phyloP scores from a whole-genome alignment of 2,113 vertebrate genomes.

The Myiagra hebetior region DNA sequence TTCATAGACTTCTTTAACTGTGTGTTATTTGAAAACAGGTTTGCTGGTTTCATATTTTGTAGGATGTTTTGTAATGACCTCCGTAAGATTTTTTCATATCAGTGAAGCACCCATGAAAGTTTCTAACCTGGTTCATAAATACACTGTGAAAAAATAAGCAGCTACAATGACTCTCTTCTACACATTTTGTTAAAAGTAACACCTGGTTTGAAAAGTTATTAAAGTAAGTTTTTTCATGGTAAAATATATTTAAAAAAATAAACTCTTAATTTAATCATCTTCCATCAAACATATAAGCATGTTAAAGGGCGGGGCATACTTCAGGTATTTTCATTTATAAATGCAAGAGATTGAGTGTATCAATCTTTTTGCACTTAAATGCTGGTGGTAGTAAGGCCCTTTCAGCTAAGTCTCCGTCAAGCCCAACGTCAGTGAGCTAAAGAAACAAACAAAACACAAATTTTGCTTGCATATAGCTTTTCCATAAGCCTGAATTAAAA shows the following conservation, averaged over 20 bases:
- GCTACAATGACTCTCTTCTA: slow-evolving; percentile 45
- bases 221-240: slow-evolving; percentile 61
- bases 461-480: slow-evolving; percentile 31
- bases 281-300: slow-evolving; percentile 45
- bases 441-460: slow-evolving; percentile 50
- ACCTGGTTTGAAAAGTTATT: slow-evolving; percentile 59
- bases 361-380: slow-evolving; percentile 21
- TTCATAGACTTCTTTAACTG: neutral
- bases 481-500: slow-evolving; percentile 7
- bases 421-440: slow-evolving; percentile 54
- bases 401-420: slow-evolving; percentile 40
- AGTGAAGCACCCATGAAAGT: slow-evolving; percentile 61
- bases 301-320: slow-evolving; percentile 40
- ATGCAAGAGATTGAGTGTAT: neutral
- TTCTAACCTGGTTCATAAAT: slow-evolving; percentile 60
- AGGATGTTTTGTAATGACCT: neutral
- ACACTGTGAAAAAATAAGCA: slow-evolving; percentile 64
- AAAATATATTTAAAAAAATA: slow-evolving; percentile 78
- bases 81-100: neutral
- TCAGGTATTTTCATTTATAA: slow-evolving; percentile 53
- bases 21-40: slow-evolving; percentile 6
- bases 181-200: slow-evolving; percentile 46
- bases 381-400: slow-evolving; percentile 66
- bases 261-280: slow-evolving; percentile 68
- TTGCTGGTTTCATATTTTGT: slow-evolving; percentile 39